Base-by-base conservation (phyloP, 2,113 vertebrate species). In the Clinocottus analis region DNA sequence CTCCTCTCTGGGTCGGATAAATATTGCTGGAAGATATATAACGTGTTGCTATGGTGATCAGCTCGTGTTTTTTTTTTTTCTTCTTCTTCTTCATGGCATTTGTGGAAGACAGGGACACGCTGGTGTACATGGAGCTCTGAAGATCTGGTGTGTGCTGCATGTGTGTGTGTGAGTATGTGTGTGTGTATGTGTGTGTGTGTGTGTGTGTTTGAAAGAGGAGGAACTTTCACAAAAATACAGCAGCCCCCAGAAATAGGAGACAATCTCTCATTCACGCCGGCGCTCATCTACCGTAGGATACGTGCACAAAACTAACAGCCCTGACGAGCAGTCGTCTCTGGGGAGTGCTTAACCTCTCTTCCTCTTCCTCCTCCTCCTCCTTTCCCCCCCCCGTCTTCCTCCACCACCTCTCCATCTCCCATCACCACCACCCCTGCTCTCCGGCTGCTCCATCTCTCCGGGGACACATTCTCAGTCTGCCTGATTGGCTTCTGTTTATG, bases 41-140 rank as follows among this genome's bases (percentile, higher is more conserved):
- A 92, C 79, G 91, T 94, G 94, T 95, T 95, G 93, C 94, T 92
- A 95, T 95, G 94, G 94, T 90, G 93, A 95, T 93, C 85, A 85
- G 82, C 90, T 92, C 41, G 33, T 87, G 77, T 65, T 61, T 65
- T 77, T 0, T n/a, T 17, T 25, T 58, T 65, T 86, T 68, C 77
- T 68, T n/a, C n/a, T n/a, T n/a, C n/a, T n/a, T 80, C 82, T 78
- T 53, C 79, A 81, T 84, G 78, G 79, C 71, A 67, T 86, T 89
- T 82, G 79, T 91, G 86, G 88, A 77, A 84, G 84, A 90, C 84
- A 72, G 87, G 84, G 89, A 90, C 75, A 74, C 86, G 83, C 77
- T 91, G 90, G 79, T 90, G 76, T 47, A 16, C 79, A 55, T 81
- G 88, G 84, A 90, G 82, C 84, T 84, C 88, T 86, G 84, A 85